Percentiles rank a stretch among this genome's conserved stretches.
Evolutionary conservation across 2,888 invertebrate species (phyloP).

Genomic region (Brachypalpus laphriformis): DNA sequence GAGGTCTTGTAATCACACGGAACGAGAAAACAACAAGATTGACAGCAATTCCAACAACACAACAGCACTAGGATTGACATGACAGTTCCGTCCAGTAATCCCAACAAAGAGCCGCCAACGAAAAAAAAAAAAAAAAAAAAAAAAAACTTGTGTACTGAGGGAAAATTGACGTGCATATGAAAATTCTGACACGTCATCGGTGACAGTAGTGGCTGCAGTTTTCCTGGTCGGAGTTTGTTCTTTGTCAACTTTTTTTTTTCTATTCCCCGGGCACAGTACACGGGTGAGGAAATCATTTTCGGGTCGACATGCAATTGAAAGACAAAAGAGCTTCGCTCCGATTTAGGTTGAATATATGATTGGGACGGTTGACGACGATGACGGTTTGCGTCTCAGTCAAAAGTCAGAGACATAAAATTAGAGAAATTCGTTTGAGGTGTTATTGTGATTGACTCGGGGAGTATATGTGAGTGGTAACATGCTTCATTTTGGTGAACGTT

Average conservation of each 20-base stretch:
- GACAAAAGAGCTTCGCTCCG: constrained; percentile 35
- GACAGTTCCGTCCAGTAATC: constrained; percentile 70
- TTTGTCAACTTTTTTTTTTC: constrained; percentile 32
- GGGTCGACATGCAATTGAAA: constrained; percentile 21
- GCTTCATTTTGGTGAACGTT: background rate
- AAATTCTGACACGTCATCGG: constrained; percentile 83
- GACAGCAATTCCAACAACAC: constrained; percentile 63
- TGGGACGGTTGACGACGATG: constrained; percentile 14
- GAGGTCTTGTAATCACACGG: constrained; percentile 66
- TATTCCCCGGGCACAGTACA: constrained; percentile 12
- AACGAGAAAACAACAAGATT: constrained; percentile 57
- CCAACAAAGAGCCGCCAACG: constrained; percentile 64
- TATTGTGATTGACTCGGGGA: background rate
- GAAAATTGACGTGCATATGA: constrained; percentile 81
- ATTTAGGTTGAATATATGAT: constrained; percentile 59
- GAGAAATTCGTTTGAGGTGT: constrained; percentile 35
- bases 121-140: constrained; percentile 11
- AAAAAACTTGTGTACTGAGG: constrained; percentile 21
- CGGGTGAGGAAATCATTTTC: constrained; percentile 64
- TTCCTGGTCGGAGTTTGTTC: constrained; percentile 22
- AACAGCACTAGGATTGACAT: constrained; percentile 56
- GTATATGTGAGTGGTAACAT: background rate
- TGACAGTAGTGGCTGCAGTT: constrained; percentile 57
- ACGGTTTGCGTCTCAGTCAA: constrained; percentile 26
- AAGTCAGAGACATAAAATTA: constrained; percentile 31